phyloP scores from a whole-genome alignment of 1,140 invertebrate species.

The Metaphire vulgaris region DNA sequence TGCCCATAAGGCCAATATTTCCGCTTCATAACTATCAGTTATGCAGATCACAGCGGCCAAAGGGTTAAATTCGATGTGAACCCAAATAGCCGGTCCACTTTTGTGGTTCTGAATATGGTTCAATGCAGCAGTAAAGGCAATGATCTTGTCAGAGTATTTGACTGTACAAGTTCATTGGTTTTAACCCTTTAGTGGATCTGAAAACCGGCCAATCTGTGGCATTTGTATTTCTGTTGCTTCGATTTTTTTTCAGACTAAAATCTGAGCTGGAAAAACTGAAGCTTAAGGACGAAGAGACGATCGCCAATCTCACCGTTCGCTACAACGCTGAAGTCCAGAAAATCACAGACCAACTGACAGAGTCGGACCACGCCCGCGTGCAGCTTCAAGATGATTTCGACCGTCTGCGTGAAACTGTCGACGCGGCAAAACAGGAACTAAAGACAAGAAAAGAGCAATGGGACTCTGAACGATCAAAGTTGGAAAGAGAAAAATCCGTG shows the following conservation, averaged over 20 bases:
- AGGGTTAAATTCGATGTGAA: too few species aligned
- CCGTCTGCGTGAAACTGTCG: not conserved
- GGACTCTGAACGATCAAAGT: not conserved
- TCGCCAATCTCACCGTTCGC: conserved; percentile 60
- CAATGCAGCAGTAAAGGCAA: too few species aligned
- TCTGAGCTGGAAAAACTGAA: conserved; percentile 62
- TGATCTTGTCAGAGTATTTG: too few species aligned
- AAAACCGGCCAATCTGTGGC: too few species aligned
- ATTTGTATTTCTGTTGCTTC: too few species aligned
- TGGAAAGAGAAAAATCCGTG: conserved; percentile 61
- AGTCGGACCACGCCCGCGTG: conserved; percentile 44
- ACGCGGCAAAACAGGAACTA: conserved; percentile 13
- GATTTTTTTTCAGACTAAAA: conserved; percentile 57
- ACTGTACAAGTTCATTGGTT: too few species aligned
- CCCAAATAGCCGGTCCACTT: too few species aligned
- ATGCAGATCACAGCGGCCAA: too few species aligned
- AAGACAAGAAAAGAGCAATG: not conserved
- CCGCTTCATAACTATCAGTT: too few species aligned
- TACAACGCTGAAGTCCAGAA: conserved; percentile 70
- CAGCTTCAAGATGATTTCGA: conserved; percentile 1
- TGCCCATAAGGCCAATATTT: too few species aligned
- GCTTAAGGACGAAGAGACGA: conserved; percentile 57
- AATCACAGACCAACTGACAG: conserved; percentile 74
- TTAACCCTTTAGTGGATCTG: too few species aligned
- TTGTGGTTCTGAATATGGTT: too few species aligned